These are phyloP conservation scores for Raphicerus campestris DNA, from an alignment of 2,113 vertebrate species.

Conservation along the genomic window DNA sequence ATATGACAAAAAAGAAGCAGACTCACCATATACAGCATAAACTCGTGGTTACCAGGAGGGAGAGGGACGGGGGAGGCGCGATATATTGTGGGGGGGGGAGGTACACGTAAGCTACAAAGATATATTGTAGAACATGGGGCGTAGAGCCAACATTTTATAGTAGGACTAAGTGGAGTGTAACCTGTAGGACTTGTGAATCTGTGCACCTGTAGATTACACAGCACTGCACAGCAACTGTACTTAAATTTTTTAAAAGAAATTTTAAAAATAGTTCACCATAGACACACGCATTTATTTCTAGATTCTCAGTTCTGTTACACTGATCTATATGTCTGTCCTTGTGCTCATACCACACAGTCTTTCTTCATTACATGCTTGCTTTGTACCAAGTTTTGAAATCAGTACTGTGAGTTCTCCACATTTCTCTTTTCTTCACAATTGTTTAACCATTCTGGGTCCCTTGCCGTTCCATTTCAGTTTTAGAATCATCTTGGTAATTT, in stretches of 20 bases:
- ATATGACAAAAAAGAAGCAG: not conserved
- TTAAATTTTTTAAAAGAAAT: not conserved
- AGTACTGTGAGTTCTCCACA: not conserved
- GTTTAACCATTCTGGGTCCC: not conserved
- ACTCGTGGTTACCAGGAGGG: not conserved
- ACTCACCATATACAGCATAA: not conserved
- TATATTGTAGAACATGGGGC: not conserved
- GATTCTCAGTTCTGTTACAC: not conserved
- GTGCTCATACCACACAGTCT: not conserved
- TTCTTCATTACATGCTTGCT: not conserved
- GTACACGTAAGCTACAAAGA: not conserved
- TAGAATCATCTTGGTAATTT: not conserved
- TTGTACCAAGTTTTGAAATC: not conserved
- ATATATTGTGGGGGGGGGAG: not conserved
- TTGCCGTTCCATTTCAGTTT: not conserved
- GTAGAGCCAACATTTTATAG: not conserved
- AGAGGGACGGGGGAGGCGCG: not conserved
- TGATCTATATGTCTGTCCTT: rapidly evolving
- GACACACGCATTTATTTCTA: not conserved
- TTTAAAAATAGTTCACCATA: not conserved
- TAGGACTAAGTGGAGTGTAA: not conserved
- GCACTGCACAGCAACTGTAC: not conserved
- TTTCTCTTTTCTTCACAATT: not conserved
- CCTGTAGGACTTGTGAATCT: not conserved
- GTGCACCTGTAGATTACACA: not conserved